Evolutionary conservation across 2,888 invertebrate species (phyloP).

Genomic region (Geophilus truncorum): DNA sequence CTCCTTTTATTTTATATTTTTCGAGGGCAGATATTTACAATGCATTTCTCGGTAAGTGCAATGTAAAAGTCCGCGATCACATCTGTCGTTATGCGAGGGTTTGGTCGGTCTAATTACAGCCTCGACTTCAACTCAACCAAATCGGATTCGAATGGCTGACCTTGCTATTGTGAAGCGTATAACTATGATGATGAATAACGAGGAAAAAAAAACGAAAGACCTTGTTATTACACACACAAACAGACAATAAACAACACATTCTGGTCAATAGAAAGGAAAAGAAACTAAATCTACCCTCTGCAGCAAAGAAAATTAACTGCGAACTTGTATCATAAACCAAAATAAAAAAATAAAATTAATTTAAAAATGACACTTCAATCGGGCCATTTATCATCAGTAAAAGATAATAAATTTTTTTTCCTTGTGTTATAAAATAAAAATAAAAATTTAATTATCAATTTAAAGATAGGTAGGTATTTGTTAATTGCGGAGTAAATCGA

Average conservation of each 20-base stretch:
- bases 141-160: slow-evolving; percentile 25
- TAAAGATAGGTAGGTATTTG: background rate
- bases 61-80: background rate
- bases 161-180: slow-evolving; percentile 16
- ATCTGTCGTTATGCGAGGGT: slow-evolving; percentile 1
- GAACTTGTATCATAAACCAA: background rate
- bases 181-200: slow-evolving; percentile 18
- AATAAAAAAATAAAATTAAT: background rate
- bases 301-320: background rate
- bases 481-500: background rate
- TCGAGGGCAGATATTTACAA: background rate
- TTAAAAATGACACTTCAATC: background rate
- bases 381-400: background rate
- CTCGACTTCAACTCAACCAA: slow-evolving; percentile 20
- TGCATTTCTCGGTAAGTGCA: background rate
- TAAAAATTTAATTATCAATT: background rate
- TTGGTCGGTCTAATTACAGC: slow-evolving; percentile 21
- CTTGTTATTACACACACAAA: background rate
- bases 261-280: background rate
- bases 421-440: background rate
- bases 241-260: slow-evolving; percentile 6
- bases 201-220: background rate
- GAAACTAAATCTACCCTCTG: background rate
- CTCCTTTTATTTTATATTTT: background rate
- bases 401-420: background rate